Evolutionary conservation across 2,113 vertebrate species (phyloP).

Genomic region (Oryzias curvinotus): DNA sequence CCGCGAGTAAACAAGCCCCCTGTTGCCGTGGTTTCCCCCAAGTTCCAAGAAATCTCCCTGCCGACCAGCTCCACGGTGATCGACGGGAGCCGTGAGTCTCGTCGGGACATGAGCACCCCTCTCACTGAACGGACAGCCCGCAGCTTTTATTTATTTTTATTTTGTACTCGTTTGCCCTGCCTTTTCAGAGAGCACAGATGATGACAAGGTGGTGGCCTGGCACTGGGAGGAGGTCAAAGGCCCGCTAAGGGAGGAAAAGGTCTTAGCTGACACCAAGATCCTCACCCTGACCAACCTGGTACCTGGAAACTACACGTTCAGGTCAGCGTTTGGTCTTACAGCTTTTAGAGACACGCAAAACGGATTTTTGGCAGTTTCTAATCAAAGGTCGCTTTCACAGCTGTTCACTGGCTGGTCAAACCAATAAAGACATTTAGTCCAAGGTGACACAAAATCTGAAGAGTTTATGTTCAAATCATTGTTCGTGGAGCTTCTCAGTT

Average conservation of each 20-base stretch:
- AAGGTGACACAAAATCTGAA: no score
- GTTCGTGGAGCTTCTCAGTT: no score
- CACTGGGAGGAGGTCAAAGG: slow-evolving; percentile 97
- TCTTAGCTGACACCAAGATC: slow-evolving; percentile 85
- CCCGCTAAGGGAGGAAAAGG: slow-evolving; percentile 92
- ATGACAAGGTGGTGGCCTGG: slow-evolving; percentile 91
- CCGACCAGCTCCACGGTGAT: slow-evolving; percentile 96
- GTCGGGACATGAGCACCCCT: not conserved
- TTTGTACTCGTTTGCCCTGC: not conserved
- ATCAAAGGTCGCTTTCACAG: no score
- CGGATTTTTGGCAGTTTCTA: no score
- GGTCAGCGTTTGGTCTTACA: slow-evolving; percentile 45
- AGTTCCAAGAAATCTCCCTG: slow-evolving; percentile 92
- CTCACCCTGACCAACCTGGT: slow-evolving; percentile 90
- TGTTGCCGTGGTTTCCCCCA: slow-evolving; percentile 91
- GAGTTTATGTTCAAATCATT: no score
- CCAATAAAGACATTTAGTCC: no score
- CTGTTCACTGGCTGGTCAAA: no score
- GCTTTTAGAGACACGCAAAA: no score
- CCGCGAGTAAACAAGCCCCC: slow-evolving; percentile 93
- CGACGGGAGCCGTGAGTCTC: slow-evolving; percentile 93
- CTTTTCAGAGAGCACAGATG: slow-evolving; percentile 90
- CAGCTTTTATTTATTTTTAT: not conserved
- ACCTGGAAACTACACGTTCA: slow-evolving; percentile 96
- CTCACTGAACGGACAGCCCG: not conserved